These are phyloP conservation scores for Bergia sp. DNA, from an alignment of 92 coral and sea anemone genomes.

Conservation along the genomic window DNA sequence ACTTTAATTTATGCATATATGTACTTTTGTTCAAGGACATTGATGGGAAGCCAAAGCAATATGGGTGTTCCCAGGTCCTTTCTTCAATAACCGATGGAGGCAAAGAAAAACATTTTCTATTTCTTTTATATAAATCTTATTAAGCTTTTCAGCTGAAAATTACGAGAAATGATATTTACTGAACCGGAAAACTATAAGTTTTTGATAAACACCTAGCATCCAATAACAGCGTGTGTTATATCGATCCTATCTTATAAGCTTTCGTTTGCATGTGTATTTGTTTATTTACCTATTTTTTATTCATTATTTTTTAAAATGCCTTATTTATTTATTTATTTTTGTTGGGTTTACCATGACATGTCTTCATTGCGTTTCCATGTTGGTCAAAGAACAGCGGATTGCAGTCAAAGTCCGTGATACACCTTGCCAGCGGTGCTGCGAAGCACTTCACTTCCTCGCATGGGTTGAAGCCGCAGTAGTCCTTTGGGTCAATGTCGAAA, in stretches of 20 bases:
- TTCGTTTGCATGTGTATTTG: background rate
- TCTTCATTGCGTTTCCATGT: conserved; percentile 51
- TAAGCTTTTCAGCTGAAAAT: background rate
- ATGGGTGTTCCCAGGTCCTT: no score
- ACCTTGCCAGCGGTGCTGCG: conserved; percentile 57
- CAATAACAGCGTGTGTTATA: no score
- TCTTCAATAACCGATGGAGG: background rate
- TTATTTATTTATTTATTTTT: no score
- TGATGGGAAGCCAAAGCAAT: no score
- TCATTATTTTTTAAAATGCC: no score
- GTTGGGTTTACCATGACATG: conserved; percentile 58
- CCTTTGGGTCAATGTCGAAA: conserved; percentile 52
- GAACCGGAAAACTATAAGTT: background rate
- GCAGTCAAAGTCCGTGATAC: conserved; percentile 70
- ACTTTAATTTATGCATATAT: no score
- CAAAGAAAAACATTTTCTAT: no score
- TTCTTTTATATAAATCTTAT: no score
- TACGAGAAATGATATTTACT: background rate
- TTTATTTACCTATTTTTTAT: no score
- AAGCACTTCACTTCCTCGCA: conserved; percentile 70
- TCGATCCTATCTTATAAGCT: no score
- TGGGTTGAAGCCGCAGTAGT: conserved; percentile 73
- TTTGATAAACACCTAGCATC: no score
- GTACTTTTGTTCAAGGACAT: no score
- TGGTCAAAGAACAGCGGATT: conserved; percentile 71